phyloP scores from a whole-genome alignment of 1,140 invertebrate genomes.

The Brachionus angularis region DNA sequence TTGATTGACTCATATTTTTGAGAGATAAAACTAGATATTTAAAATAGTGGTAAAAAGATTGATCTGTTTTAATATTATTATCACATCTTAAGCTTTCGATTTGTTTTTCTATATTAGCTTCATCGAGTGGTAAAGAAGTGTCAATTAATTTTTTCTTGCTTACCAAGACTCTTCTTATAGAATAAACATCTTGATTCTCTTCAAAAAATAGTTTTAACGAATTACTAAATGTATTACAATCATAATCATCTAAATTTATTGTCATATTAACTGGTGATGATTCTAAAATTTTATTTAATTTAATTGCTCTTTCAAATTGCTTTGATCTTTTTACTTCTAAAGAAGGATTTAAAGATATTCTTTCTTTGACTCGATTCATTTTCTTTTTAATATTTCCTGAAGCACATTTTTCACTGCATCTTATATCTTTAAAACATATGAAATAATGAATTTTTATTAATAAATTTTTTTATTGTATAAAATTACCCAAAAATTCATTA shows the following conservation, averaged over 20 bases:
- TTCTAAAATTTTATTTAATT: not conserved
- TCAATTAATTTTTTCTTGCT: not conserved
- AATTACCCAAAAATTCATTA: constrained; percentile 3
- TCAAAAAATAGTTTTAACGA: constrained; percentile 31
- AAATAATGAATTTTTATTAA: too few species aligned
- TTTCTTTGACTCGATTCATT: not conserved
- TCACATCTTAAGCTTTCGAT: not conserved
- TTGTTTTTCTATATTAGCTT: not conserved
- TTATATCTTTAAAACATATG: too few species aligned
- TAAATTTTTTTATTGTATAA: too few species aligned
- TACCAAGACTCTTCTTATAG: not conserved
- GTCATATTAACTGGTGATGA: constrained; percentile 9
- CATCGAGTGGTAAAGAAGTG: not conserved
- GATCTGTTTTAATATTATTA: not conserved
- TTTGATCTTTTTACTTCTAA: constrained; percentile 26
- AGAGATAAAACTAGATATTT: constrained; percentile 37
- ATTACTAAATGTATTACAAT: constrained; percentile 7
- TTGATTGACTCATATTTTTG: constrained; percentile 6
- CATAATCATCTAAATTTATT: not conserved
- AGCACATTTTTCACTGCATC: constrained; percentile 41
- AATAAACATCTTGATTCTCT: constrained; percentile 16
- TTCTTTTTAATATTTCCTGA: constrained; percentile 38
- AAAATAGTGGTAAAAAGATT: constrained; percentile 3
- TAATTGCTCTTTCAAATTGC: constrained; percentile 8
- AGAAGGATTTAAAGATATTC: not conserved